These are phyloP conservation scores for Dasyprocta punctata DNA, from an alignment of 2,113 vertebrate species.

Conservation along the genomic window DNA sequence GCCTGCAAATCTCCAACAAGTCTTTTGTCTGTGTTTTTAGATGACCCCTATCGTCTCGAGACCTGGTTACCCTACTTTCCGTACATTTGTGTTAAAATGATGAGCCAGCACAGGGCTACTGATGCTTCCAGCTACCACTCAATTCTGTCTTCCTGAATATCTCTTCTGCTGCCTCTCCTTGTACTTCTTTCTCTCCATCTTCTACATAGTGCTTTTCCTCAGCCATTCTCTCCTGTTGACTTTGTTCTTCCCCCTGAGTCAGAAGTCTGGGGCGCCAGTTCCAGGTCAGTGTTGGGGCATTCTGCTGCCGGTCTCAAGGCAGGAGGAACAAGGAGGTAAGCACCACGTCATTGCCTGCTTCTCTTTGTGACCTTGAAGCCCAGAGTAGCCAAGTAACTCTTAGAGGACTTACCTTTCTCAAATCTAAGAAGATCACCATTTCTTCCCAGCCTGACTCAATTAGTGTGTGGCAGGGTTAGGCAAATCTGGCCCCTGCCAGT, in stretches of 20 bases:
- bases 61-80: not conserved
- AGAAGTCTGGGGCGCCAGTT: not conserved
- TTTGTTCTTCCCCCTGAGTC: not conserved
- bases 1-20: not conserved
- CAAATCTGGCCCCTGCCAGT: not conserved
- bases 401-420: not conserved
- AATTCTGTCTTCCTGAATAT: not conserved
- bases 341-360: not conserved
- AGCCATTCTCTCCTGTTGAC: not conserved
- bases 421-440: not conserved
- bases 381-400: conserved; percentile 5
- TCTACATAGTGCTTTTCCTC: not conserved
- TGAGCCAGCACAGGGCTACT: not conserved
- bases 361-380: conserved; percentile 20
- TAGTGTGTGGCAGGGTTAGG: not conserved
- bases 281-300: not conserved
- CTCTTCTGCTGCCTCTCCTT: not conserved
- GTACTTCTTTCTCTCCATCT: not conserved
- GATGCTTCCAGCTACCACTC: not conserved
- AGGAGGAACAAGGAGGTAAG: not conserved
- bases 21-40: not conserved
- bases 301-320: not conserved
- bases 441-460: not conserved
- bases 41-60: not conserved
- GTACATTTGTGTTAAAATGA: not conserved